Evolutionary conservation across 2,113 vertebrate species (phyloP).

Genomic region (Trematocara nigrifrons): DNA sequence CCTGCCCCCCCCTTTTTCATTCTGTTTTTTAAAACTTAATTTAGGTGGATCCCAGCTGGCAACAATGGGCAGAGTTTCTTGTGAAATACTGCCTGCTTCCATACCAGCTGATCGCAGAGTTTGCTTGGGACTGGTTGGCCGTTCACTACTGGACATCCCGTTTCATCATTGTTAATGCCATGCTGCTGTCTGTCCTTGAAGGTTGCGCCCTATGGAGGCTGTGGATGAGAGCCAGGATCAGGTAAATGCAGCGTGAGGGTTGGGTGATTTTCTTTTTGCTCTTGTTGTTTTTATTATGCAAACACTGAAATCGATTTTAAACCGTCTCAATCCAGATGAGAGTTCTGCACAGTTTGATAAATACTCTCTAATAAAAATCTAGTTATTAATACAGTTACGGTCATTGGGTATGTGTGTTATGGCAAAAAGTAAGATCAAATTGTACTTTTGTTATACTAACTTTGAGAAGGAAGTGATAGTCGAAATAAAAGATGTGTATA

Average conservation of each 20-base stretch:
- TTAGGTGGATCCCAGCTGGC: conserved; percentile 79
- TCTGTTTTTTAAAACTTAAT: neutral
- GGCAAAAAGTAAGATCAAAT: neutral
- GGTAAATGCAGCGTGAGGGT: conserved; percentile 56
- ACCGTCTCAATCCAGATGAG: neutral
- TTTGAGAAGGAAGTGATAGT: neutral
- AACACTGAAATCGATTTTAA: neutral
- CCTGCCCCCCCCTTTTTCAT: neutral
- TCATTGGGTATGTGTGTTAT: neutral
- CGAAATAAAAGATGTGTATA: neutral
- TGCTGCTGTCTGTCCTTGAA: conserved; percentile 86
- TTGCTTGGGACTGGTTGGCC: conserved; percentile 92
- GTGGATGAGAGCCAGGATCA: conserved; percentile 80
- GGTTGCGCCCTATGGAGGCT: conserved; percentile 82
- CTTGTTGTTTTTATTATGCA: neutral
- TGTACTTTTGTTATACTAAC: neutral
- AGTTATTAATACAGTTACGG: neutral
- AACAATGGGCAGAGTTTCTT: conserved; percentile 87
- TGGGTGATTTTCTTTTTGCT: neutral
- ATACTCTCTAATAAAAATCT: neutral
- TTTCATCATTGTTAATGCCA: conserved; percentile 88
- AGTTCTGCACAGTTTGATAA: neutral
- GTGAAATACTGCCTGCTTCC: conserved; percentile 87
- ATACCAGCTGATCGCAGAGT: conserved; percentile 91
- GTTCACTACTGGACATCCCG: conserved; percentile 93